Evolutionary conservation across 2,797 vertebrate genomes (phyloP).

Genomic region (Tiaroga cobitis): DNA sequence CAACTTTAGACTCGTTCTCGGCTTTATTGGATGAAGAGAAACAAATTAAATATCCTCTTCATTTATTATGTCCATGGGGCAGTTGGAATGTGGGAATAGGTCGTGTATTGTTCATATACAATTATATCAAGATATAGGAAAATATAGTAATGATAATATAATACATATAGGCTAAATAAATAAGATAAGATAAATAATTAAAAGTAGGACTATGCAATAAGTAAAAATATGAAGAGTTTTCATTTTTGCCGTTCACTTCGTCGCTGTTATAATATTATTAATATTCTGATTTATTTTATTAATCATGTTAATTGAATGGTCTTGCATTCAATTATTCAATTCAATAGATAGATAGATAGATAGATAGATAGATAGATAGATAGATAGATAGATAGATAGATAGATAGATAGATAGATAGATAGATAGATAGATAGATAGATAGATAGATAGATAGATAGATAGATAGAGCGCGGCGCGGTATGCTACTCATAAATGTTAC

Average conservation of each 20-base stretch:
- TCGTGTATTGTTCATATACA: neutral
- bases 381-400: too few species aligned
- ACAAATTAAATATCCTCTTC: conserved; percentile 45
- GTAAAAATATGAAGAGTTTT: neutral
- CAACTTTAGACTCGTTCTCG: conserved; percentile 14
- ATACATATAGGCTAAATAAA: too few species aligned
- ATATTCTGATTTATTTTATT: neutral
- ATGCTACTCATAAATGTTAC: neutral
- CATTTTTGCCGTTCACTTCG: neutral
- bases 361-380: too few species aligned
- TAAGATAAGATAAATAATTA: neutral
- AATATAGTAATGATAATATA: neutral
- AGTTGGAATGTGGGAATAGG: neutral
- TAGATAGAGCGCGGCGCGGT: too few species aligned
- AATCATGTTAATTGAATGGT: neutral
- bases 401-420: too few species aligned
- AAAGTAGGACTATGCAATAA: neutral
- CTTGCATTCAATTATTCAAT: too few species aligned
- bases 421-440: too few species aligned
- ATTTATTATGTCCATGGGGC: conserved; percentile 34
- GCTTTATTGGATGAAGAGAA: conserved; percentile 32
- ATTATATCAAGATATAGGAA: neutral
- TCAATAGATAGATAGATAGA: too few species aligned
- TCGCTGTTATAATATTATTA: neutral
- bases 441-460: too few species aligned